Evolutionary conservation across 2,113 vertebrate species (phyloP).

Genomic region (Myrmophylax atrothorax): DNA sequence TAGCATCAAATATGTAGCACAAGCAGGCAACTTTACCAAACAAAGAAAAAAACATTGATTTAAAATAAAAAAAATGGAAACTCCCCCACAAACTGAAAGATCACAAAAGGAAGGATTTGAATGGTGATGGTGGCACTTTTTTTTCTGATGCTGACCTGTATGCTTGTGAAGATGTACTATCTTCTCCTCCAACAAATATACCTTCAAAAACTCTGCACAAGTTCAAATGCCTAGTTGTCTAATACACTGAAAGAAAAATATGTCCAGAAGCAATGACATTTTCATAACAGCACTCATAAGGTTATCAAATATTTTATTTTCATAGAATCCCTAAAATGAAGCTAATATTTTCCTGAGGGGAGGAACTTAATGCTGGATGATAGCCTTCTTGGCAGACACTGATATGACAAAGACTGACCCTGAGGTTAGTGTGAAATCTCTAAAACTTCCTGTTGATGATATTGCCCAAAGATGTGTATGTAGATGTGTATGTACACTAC

Average conservation of each 20-base stretch:
- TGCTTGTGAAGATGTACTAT: neutral
- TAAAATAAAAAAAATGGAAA: neutral
- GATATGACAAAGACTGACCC: neutral
- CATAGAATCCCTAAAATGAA: neutral
- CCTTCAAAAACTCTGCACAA: neutral
- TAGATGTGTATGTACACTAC: neutral
- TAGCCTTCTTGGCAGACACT: neutral
- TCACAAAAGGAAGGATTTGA: neutral
- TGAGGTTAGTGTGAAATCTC: neutral
- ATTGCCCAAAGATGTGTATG: neutral
- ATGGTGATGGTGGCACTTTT: neutral
- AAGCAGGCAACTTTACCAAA: neutral
- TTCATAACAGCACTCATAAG: neutral
- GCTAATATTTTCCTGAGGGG: neutral
- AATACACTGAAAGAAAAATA: neutral
- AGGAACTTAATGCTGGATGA: neutral
- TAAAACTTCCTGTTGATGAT: neutral
- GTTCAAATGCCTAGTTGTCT: neutral
- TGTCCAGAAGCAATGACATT: neutral
- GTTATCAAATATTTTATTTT: constrained; percentile 3
- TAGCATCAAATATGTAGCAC: neutral
- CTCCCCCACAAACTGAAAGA: neutral
- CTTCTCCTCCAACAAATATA: neutral
- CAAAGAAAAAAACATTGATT: neutral
- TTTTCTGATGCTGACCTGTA: neutral